Evolutionary conservation across 2,113 vertebrate species (phyloP).

Genomic region (Nansenia antarctica): DNA sequence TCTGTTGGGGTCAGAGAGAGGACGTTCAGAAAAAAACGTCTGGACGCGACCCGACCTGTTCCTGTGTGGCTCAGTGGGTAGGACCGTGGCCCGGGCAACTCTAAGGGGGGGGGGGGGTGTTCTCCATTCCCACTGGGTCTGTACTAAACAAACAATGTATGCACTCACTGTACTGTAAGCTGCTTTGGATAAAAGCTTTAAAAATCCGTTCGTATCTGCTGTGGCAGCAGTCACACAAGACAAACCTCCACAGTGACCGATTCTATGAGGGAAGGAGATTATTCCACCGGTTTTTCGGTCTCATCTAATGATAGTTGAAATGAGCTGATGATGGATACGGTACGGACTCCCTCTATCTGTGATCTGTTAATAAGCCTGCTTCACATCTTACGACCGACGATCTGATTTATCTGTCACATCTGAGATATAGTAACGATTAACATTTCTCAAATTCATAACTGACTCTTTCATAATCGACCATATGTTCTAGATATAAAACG

Average conservation of each 20-base stretch:
- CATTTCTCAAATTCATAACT: no score
- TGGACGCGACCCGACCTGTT: no score
- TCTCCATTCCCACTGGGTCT: no score
- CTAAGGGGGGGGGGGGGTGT: background rate
- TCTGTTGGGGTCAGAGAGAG: constrained; percentile 76
- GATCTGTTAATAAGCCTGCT: background rate
- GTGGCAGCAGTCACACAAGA: no score
- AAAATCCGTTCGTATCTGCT: no score
- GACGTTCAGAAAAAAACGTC: constrained; percentile 20
- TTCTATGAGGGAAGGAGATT: background rate
- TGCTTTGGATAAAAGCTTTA: no score
- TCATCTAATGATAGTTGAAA: background rate
- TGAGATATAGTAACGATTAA: constrained; percentile 4
- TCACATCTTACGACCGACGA: background rate
- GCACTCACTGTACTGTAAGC: no score
- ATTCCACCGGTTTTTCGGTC: background rate
- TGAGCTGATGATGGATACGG: constrained; percentile 15
- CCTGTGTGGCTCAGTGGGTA: no score
- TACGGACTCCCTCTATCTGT: background rate
- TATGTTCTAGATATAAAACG: no score
- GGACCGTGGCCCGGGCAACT: background rate
- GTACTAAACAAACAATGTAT: no score
- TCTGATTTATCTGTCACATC: background rate
- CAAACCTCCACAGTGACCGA: background rate
- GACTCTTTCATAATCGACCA: no score